Conservation (phyloP, 2,888 invertebrate genomes). For the Dascillus cervinus region DNA sequence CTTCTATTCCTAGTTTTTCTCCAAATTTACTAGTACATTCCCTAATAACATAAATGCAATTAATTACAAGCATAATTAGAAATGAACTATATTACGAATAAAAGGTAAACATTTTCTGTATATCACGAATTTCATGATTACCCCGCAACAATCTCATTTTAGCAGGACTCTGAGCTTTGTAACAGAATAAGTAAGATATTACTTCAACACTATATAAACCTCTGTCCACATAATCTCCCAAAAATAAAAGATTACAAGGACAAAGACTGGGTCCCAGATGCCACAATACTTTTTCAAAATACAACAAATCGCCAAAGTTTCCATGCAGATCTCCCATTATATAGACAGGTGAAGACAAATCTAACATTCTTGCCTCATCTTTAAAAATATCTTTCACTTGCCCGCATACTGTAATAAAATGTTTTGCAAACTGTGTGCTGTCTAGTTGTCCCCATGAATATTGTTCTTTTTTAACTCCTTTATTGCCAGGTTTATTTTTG, state of each 20-base stretch:
- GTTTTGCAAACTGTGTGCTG: conserved; percentile 40
- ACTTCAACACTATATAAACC: conserved; percentile 63
- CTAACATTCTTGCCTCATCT: conserved; percentile 47
- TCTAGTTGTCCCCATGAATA: conserved; percentile 35
- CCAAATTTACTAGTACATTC: conserved; percentile 66
- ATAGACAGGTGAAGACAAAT: conserved; percentile 49
- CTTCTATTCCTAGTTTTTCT: conserved; percentile 49
- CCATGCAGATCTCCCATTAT: conserved; percentile 67
- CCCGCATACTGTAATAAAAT: conserved; percentile 46
- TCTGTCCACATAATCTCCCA: conserved; percentile 73
- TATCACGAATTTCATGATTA: conserved; percentile 67
- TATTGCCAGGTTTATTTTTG: conserved; percentile 16
- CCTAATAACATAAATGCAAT: conserved; percentile 34
- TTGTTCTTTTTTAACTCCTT: conserved; percentile 16
- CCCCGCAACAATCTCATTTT: conserved; percentile 60
- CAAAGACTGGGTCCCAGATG: conserved; percentile 56
- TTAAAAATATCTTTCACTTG: conserved; percentile 44
- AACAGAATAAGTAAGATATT: conserved; percentile 60
- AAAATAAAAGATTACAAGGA: conserved; percentile 58
- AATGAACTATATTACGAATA: conserved; percentile 44
- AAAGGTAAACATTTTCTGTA: conserved; percentile 69
- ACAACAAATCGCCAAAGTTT: conserved; percentile 58
- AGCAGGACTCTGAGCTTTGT: conserved; percentile 59
- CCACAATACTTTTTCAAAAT: conserved; percentile 65
- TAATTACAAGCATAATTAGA: neutral